Percentiles rank a stretch among this genome's conserved stretches.
Conservation (phyloP, 2,888 invertebrate species). For the Erynnis tages region DNA sequence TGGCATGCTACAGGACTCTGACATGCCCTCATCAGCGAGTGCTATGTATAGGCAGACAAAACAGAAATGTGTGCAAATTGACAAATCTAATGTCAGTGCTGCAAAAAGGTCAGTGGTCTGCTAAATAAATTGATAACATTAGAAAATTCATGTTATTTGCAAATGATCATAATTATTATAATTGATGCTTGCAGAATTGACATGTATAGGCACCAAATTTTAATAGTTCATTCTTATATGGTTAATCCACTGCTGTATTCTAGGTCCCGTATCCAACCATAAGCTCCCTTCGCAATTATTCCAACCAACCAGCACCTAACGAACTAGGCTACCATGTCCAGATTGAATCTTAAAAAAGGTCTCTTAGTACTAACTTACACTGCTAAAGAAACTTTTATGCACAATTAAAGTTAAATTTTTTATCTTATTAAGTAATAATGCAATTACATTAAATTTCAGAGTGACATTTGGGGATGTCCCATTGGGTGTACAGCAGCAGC, state of each 20-base stretch:
- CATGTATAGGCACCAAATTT: no score
- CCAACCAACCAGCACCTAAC: no score
- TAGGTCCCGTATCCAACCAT: no score
- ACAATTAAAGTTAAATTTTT: background rate
- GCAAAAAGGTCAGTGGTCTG: conserved; percentile 67
- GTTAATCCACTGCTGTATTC: no score
- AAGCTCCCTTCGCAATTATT: no score
- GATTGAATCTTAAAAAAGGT: background rate
- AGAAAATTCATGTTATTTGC: no score
- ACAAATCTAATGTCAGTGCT: conserved; percentile 72
- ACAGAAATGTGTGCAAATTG: conserved; percentile 68
- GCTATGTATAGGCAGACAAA: conserved; percentile 63
- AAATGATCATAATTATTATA: no score
- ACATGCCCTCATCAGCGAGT: conserved; percentile 74
- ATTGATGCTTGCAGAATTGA: no score
- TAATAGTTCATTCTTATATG: no score
- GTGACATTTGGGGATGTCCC: conserved; percentile 75
- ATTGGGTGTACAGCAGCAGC: conserved; percentile 50
- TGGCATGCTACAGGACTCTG: conserved; percentile 73
- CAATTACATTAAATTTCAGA: conserved; percentile 45
- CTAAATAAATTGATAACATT: no score
- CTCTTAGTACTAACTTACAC: no score
- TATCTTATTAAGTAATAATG: background rate
- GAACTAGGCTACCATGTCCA: background rate
- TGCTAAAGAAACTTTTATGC: no score